These are phyloP conservation scores for Trachymyrmex septentrionalis DNA, from an alignment of 1,140 invertebrate species.

Conservation along the genomic window DNA sequence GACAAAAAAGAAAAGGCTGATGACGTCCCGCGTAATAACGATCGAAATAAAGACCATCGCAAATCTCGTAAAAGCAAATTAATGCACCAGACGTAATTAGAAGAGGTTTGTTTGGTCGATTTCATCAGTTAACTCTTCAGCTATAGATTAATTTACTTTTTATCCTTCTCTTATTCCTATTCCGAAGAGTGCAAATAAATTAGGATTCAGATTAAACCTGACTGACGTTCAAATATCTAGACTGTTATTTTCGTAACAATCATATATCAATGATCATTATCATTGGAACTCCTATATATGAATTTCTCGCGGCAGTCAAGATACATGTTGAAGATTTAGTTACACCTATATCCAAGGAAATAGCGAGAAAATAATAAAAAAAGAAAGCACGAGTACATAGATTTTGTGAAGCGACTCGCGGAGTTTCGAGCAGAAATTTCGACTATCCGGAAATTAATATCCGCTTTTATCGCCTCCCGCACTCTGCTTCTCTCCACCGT, in stretches of 20 bases:
- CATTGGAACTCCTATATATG: background rate
- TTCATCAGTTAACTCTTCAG: conserved; percentile 1
- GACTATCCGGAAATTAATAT: conserved; percentile 1
- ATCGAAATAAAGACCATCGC: background rate
- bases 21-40: background rate
- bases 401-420: background rate
- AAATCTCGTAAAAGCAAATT: background rate
- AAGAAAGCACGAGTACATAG: background rate
- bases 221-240: background rate
- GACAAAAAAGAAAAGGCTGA: background rate
- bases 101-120: background rate
- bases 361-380: background rate
- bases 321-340: background rate
- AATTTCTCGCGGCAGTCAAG: background rate
- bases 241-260: background rate
- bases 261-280: background rate
- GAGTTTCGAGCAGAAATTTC: background rate
- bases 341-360: background rate
- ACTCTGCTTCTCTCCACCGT: background rate
- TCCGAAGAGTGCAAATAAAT: background rate
- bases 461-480: background rate
- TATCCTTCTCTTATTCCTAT: background rate
- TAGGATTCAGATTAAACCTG: background rate
- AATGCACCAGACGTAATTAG: background rate
- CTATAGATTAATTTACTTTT: background rate